Base-by-base conservation (phyloP, 2,797 vertebrate species). In the Oryzias sinensis region DNA sequence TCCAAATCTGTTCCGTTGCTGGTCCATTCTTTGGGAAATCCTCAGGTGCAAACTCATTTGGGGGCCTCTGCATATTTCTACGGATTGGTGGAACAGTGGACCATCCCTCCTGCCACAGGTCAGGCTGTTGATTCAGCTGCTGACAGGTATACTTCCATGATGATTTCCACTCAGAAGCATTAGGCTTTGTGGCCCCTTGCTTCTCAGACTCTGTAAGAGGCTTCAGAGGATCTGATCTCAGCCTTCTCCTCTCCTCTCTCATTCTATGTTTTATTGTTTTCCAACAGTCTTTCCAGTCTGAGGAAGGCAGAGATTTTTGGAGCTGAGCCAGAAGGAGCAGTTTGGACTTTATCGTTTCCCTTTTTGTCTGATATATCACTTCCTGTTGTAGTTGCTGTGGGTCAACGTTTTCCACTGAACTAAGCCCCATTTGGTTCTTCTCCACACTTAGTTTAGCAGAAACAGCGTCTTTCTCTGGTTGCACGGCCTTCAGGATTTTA, bases 241-340 rank as follows among this genome's bases (percentile, higher is more conserved):
- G 68, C 20, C 58, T 65, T 57, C 56, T 62, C 45, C 66, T 78
- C 27, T 77, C 77, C 44, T 48, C 45, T 25, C 62, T 84, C 53
- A 60, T 67, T 40, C 59, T 67, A 16, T 77, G 70, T 70, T 84
- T 89, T 29, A 78, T 13, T 11, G 51, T 62, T 63, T 72, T 86
- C 86, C 84, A 89, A 3, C 77, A 84, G 1, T 88, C 66, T 27
- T 18, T 79, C 87, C 88, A 84, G 11, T 82, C 65, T 29, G 70
- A 41, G 20, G 15, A 46, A 49, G 58, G 49, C 2, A 43, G 46
- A 0, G 6, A 16, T 4, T 66, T 80, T 56, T 78, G 56, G 5
- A 67, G 50, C 3, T 59, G 42, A 59, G 62, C 57, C 17, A 70
- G 22, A 29, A 29, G 46, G 50, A 62, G 16, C n/a, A 76, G 5